Base-by-base conservation (phyloP, 1,140 invertebrate genomes). In the Cotesia vestalis region DNA sequence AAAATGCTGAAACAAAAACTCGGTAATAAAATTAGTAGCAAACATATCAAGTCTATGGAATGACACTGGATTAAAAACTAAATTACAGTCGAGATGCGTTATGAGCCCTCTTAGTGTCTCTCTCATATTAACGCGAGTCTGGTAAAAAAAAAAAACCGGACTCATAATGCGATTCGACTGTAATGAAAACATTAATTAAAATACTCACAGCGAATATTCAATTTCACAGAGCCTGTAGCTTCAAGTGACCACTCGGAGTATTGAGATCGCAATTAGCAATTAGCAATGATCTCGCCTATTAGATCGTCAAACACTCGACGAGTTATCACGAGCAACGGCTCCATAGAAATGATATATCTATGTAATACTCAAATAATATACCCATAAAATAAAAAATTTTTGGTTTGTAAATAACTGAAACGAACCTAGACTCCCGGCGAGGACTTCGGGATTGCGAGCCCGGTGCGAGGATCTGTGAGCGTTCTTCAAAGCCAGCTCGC, bases 381-480 rank as follows among this genome's bases (percentile, higher is more conserved):
- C 27, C 51, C 52, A 51, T 27, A 53, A 9, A 53, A 53, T 51
- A 62, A 17, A 17, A 6, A 27, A 52, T 53, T 61, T 4, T 2
- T 46, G 20, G 38, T 51, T 17, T 64, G 36, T 4, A 34, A 6
- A 53, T 55, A 64, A 52, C 71, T 63, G 35, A 52, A 17, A 59
- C 72, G 61, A 61, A 79, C 78, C 69, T 68, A 46, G 64, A 71
- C 20, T 57, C 66, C n/a, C 69, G 64, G 12, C 51, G 66, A 1
- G 52, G 35, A 59, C 57, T 59, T 59, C 27, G 20, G 5, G 14
- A 27, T 4, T 71, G 5, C 20, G 14, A 51, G 57, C 66, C 66
- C 67, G 60, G 61, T 46, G 20, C 36, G 69, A 61, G 40, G 74
- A 72, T 72, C 74, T 71, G 20, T 8, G 35, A 57, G 68, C 61